Conservation (phyloP, 2,888 invertebrate genomes). For the Heliconius charithonia region DNA sequence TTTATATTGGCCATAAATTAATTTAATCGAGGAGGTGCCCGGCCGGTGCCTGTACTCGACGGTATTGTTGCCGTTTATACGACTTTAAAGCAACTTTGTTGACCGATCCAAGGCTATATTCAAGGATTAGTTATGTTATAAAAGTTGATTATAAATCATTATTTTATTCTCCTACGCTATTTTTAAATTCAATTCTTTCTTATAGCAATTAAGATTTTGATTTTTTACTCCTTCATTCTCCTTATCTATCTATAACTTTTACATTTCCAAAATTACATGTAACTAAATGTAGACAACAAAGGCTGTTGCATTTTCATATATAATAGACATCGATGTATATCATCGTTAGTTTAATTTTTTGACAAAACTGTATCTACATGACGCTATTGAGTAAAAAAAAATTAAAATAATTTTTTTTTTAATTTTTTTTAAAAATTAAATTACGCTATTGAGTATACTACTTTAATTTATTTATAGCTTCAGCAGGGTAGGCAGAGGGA, state of each 20-base stretch:
- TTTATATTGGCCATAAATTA: conserved; percentile 72
- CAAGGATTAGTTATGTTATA: conserved; percentile 38
- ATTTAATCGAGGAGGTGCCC: conserved; percentile 42
- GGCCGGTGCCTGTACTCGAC: conserved; percentile 33
- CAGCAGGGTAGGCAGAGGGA: too few species aligned
- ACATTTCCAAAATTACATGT: neutral
- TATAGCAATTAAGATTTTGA: neutral
- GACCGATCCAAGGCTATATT: conserved; percentile 25
- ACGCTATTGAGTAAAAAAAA: too few species aligned
- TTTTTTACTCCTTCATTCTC: too few species aligned
- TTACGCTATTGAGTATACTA: neutral
- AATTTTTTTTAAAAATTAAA: too few species aligned
- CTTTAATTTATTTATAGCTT: neutral
- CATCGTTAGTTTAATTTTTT: neutral
- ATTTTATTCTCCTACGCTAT: conserved; percentile 10
- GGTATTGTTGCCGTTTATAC: conserved; percentile 38
- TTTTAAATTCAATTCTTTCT: neutral
- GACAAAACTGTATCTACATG: neutral
- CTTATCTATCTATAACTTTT: neutral
- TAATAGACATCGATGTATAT: neutral
- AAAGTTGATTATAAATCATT: conserved; percentile 37
- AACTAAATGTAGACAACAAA: neutral
- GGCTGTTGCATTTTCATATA: neutral
- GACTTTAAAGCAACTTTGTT: conserved; percentile 43
- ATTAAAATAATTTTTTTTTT: too few species aligned